Evolutionary conservation across 2,797 vertebrate species (phyloP), one percentile per base, ranked within the genome.

Genomic region (Cuniculus paca): DNA sequence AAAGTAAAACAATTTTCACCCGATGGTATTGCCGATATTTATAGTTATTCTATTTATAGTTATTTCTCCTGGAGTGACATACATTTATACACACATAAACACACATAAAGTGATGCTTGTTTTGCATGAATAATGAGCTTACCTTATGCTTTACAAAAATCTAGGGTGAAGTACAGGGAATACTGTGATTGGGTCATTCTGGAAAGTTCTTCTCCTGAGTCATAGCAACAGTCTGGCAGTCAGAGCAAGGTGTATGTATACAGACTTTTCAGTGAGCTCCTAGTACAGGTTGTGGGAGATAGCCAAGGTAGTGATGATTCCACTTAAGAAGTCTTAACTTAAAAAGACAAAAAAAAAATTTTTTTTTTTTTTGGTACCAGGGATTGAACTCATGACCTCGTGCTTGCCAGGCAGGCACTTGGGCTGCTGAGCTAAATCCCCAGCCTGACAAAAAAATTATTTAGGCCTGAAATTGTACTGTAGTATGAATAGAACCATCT

Each of bases 331-430:
- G 1, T 17, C 12, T 56, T 85, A 88, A 63, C 34, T 92, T 74
- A 20, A 75, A 95, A 86, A 81, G 56, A 48, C 26, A 74, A 74
- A n/a, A 70, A n/a, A n/a, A n/a, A n/a, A n/a, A n/a, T n/a, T n/a
- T n/a, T n/a, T n/a, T n/a, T n/a, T n/a, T n/a, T n/a, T n/a, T n/a
- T n/a, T n/a, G n/a, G n/a, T n/a, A n/a, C n/a, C n/a, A n/a, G n/a
- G n/a, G n/a, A n/a, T n/a, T n/a, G n/a, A n/a, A n/a, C n/a, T n/a
- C n/a, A n/a, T n/a, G n/a, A n/a, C n/a, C n/a, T n/a, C n/a, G n/a
- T n/a, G n/a, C n/a, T n/a, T n/a, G n/a, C n/a, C n/a, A n/a, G n/a
- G n/a, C n/a, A n/a, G n/a, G n/a, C n/a, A n/a, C n/a, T n/a, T n/a
- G n/a, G n/a, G n/a, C n/a, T n/a, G n/a, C n/a, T n/a, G n/a, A n/a